Evolutionary conservation across 2,888 invertebrate species (phyloP).

Genomic region (Eupithecia inturbata): DNA sequence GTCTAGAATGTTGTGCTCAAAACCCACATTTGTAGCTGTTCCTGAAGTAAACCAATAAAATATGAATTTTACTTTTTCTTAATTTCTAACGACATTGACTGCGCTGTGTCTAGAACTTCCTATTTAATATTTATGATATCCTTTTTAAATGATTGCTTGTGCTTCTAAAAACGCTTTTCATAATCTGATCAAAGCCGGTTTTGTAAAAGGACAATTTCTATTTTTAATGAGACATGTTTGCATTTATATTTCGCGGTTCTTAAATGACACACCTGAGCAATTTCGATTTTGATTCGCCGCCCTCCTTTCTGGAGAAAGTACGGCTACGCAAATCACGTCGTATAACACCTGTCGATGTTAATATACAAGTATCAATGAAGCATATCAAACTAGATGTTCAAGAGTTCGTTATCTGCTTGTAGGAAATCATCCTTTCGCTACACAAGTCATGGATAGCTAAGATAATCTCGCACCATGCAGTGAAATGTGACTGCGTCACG

Average conservation of each 20-base stretch:
- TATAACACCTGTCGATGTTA: conserved; percentile 57
- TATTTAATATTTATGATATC: conserved; percentile 9
- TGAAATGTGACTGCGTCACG: conserved; percentile 78
- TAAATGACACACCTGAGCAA: conserved; percentile 46
- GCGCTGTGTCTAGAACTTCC: background rate
- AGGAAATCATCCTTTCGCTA: conserved; percentile 37
- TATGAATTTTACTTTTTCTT: conserved; percentile 19
- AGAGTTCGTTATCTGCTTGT: conserved; percentile 32
- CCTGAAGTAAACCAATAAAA: conserved; percentile 34
- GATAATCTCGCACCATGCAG: conserved; percentile 51
- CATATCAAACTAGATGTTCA: conserved; percentile 27
- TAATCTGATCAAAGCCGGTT: background rate
- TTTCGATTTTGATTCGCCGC: conserved; percentile 50
- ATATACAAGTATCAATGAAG: conserved; percentile 28
- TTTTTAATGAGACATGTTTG: conserved; percentile 16
- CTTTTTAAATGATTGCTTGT: background rate
- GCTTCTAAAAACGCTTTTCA: background rate
- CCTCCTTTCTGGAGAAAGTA: conserved; percentile 60
- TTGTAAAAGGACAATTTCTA: conserved; percentile 9
- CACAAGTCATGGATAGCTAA: conserved; percentile 29
- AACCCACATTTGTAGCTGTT: conserved; percentile 61
- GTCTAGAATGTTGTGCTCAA: conserved; percentile 64
- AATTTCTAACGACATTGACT: conserved; percentile 15
- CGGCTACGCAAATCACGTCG: conserved; percentile 56
- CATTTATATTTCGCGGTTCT: conserved; percentile 35